Evolutionary conservation across 2,888 invertebrate species (phyloP), one percentile per base, ranked within the genome.

Genomic region (Tiliacea aurago): DNA sequence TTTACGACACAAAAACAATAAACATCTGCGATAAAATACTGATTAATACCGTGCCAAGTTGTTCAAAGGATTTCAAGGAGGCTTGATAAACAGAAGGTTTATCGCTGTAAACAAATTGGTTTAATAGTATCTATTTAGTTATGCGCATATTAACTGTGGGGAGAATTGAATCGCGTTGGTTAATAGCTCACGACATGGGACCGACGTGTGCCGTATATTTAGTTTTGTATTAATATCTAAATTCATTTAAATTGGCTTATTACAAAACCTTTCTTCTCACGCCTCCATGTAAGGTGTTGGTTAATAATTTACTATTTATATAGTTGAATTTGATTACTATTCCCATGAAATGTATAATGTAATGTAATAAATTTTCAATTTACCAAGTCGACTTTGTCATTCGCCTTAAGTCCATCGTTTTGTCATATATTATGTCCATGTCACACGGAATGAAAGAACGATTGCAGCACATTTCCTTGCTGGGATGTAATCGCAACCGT

Each of bases 171-270:
- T 89, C 80, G 87, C 86, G 87, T 90, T 91, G 89, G 87, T 89
- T 85, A 90, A 87, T 89, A 77, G 84, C 86, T 86, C 84, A 83
- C 85, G 86, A 83, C 83, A 70, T 70, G 77, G 66, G 23, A 73
- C 81, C 78, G 77, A 90, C 87, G 87, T 88, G 84, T 87, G 84
- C 86, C 81, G 86, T 90, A 90, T 89, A 86, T 84, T 85, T 83
- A 89, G 88, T 81, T 88, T 66, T 73, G 76, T 85, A 84, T 78
- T 87, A 78, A 85, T 86, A 78, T 70, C 89, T 85, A 89, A 91
- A 92, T 91, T 91, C 90, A 92, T 93, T 92, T 89, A 90, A 92
- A 90, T 86, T 88, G 84, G 84, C 88, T 91, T 88, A 90, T 91
- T 91, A 90, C 88, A 84, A 82, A 87, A 83, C 84, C 86, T 85